Conservation (phyloP, 2,888 invertebrate species). For the Ichneumoninae sp. region DNA sequence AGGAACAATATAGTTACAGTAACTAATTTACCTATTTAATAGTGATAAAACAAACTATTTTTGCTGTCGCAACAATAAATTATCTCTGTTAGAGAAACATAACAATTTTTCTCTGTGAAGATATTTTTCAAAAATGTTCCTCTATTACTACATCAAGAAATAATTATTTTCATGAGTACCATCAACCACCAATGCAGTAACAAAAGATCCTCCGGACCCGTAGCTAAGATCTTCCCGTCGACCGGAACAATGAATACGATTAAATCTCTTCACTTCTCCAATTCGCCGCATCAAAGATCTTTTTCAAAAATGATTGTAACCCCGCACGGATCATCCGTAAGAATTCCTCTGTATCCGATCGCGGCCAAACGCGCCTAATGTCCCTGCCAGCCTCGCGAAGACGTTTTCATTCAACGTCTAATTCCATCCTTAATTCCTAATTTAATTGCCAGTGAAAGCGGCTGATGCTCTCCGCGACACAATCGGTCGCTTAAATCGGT, state of each 20-base stretch:
- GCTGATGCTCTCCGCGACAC: not conserved
- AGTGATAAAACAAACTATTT: too few species aligned
- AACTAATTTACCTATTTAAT: too few species aligned
- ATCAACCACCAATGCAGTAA: too few species aligned
- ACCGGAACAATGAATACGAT: not conserved
- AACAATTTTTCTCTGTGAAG: too few species aligned
- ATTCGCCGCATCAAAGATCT: not conserved
- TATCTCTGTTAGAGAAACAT: too few species aligned
- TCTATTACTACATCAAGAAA: too few species aligned
- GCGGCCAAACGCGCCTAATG: not conserved
- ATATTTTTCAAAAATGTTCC: too few species aligned
- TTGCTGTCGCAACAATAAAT: too few species aligned
- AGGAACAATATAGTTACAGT: too few species aligned
- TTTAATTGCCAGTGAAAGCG: conserved; percentile 48
- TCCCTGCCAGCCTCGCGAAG: not conserved
- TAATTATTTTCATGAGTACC: too few species aligned
- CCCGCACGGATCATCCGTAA: not conserved
- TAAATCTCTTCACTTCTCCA: conserved; percentile 18
- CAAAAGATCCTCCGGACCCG: not conserved
- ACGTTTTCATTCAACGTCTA: conserved; percentile 38
- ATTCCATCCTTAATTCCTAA: conserved; percentile 15
- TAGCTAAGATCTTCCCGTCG: not conserved
- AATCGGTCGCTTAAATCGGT: conserved; percentile 25
- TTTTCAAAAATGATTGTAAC: not conserved
- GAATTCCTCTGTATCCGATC: conserved; percentile 16